phyloP scores from a whole-genome alignment of 2,888 invertebrate genomes.

The Tortricodes alternella region DNA sequence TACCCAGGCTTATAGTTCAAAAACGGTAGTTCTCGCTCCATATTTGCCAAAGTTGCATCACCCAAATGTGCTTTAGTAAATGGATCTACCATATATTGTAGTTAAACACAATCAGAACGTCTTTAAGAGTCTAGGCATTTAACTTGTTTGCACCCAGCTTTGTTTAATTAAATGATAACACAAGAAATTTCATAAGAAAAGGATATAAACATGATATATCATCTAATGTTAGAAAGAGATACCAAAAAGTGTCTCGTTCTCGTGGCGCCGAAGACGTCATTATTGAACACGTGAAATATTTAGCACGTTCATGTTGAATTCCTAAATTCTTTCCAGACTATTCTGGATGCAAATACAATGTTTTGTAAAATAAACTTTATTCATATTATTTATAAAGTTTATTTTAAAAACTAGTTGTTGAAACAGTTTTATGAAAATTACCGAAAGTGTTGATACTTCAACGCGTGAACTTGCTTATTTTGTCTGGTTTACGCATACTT shows the following conservation, averaged over 20 bases:
- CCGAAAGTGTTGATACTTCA: too few species aligned
- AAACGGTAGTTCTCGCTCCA: slow-evolving; percentile 15
- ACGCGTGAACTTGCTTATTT: too few species aligned
- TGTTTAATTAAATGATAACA: background rate
- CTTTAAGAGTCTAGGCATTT: too few species aligned
- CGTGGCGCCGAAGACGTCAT: slow-evolving; percentile 9
- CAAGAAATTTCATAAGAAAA: background rate
- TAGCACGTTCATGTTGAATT: background rate
- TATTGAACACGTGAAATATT: background rate
- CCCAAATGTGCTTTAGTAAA: slow-evolving; percentile 25
- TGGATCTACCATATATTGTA: background rate
- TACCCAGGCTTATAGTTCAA: background rate
- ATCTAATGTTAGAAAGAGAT: slow-evolving; percentile 3
- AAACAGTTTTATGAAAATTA: too few species aligned
- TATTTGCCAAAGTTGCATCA: slow-evolving; percentile 27
- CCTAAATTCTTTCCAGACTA: too few species aligned
- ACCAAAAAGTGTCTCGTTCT: background rate
- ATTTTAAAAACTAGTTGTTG: too few species aligned
- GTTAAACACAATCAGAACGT: background rate
- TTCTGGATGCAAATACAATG: too few species aligned
- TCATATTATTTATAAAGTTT: too few species aligned
- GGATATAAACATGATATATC: background rate
- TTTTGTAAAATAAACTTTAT: too few species aligned
- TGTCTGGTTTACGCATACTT: too few species aligned
- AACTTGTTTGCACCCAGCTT: slow-evolving; percentile 1